phyloP scores from a whole-genome alignment of 2,888 invertebrate genomes.

The Dichetophora obliterata region DNA sequence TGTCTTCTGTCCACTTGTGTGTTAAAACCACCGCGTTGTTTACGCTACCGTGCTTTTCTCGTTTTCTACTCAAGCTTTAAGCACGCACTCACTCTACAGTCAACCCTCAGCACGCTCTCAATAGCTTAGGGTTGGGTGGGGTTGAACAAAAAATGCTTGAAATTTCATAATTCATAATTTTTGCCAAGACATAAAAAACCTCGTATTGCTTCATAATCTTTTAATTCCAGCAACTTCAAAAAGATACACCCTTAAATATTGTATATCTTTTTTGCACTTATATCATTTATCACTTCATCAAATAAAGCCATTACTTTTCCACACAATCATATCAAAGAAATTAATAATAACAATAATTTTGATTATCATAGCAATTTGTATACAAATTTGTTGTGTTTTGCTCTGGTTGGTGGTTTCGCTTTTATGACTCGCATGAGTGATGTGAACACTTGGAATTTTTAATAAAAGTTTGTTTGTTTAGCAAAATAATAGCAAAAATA shows the following conservation, averaged over 20 bases:
- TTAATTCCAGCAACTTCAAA: background rate
- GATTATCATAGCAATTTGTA: conserved; percentile 10
- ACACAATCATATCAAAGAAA: conserved; percentile 30
- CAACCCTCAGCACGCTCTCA: no score
- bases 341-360: conserved; percentile 30
- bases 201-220: no score
- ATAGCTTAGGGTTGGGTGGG: no score
- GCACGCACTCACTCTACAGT: no score
- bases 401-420: no score
- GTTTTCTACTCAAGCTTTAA: background rate
- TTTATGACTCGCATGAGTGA: conserved; percentile 16
- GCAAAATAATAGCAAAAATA: background rate
- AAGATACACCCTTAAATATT: background rate
- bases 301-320: conserved; percentile 30
- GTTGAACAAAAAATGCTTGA: no score
- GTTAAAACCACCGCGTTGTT: background rate
- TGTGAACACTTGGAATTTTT: conserved; percentile 25
- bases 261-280: background rate
- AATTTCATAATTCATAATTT: no score
- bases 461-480: background rate
- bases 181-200: no score
- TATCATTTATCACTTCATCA: background rate
- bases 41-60: background rate
- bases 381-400: no score
- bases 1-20: background rate